Base-by-base conservation (phyloP, 2,888 invertebrate species). In the Platycheirus rosarum region DNA sequence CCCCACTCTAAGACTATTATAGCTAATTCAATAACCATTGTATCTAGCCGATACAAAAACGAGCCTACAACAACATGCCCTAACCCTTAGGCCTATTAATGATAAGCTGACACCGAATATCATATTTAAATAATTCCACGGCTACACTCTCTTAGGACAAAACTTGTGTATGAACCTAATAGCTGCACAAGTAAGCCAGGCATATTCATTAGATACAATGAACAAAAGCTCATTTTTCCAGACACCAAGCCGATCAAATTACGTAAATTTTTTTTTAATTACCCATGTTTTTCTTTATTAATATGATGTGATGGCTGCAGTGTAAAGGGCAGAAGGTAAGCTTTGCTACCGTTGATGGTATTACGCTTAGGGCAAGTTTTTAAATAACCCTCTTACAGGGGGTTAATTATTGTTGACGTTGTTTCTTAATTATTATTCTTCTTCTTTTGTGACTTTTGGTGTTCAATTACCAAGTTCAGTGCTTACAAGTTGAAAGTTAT, bases 321-420 rank as follows among this genome's bases (percentile, higher is more conserved):
- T 13, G 37, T 13, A 8, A 40, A 13, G 37, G 37, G 13, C 37
- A 40, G 13, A 13, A 40, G 37, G 37, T 71, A 49, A 32, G 8
- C n/a, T n/a, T n/a, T 8, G 14, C 1, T 29, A 46, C 20, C 20
- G 42, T 48, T 49, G 49, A 69, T 49, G 65, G 57, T 65, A 65
- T 70, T 77, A 37, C 55, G 70, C 70, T 77, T 60, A 57, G 65
- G 77, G 70, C 77, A 70, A 70, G 77, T 77, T 70, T 51, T 57
- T 42, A 70, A 78, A 77, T 77, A 77, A 77, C 63, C 77, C 77
- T 70, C 77, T 70, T 77, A 77, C 18, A 20, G 49, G 77, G 68
- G 77, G 77, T 77, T 77, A 70, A 77, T 77, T 77, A 77, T 77
- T 77, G 70, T 70, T 77, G 77, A 55, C 70, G 77, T 65, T 77